Conservation (phyloP, 2,888 invertebrate species). For the Andrena flavipes region DNA sequence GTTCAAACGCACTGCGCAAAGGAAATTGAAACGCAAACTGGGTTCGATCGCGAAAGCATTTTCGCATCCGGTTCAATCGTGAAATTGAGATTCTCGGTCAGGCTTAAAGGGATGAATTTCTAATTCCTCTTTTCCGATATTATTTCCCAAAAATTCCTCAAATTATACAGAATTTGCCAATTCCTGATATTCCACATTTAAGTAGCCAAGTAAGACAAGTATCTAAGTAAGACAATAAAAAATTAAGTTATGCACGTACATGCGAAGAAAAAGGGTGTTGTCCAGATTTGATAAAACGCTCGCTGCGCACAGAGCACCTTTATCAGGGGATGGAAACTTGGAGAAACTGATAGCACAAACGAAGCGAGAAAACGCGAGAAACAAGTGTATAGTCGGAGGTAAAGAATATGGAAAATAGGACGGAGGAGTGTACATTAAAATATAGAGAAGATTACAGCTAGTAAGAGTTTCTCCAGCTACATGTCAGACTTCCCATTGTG, state of each 20-base stretch:
- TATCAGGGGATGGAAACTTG: conserved; percentile 31
- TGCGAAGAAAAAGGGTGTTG: too few relatives aligned
- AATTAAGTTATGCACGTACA: too few relatives aligned
- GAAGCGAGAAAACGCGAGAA: conserved; percentile 29
- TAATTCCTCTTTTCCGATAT: not conserved
- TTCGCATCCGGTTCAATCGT: not conserved
- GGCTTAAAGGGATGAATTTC: not conserved
- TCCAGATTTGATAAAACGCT: not conserved
- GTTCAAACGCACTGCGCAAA: conserved; percentile 29
- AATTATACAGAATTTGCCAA: too few relatives aligned
- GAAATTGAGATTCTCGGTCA: not conserved
- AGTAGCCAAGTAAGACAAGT: too few relatives aligned
- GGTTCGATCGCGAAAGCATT: conserved; percentile 1
- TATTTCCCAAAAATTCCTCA: too few relatives aligned
- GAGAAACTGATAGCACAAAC: not conserved
- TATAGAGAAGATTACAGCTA: conserved; percentile 34
- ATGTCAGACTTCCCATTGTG: conserved; percentile 26
- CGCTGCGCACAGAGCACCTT: not conserved
- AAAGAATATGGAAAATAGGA: not conserved
- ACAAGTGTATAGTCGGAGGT: conserved; percentile 21
- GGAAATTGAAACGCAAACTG: conserved; percentile 37
- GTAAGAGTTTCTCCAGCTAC: conserved; percentile 30
- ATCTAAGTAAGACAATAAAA: too few relatives aligned
- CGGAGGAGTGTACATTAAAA: conserved; percentile 27
- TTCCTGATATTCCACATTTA: too few relatives aligned